Base-by-base conservation (phyloP, 2,888 invertebrate genomes). In the Diarsia dahlii region DNA sequence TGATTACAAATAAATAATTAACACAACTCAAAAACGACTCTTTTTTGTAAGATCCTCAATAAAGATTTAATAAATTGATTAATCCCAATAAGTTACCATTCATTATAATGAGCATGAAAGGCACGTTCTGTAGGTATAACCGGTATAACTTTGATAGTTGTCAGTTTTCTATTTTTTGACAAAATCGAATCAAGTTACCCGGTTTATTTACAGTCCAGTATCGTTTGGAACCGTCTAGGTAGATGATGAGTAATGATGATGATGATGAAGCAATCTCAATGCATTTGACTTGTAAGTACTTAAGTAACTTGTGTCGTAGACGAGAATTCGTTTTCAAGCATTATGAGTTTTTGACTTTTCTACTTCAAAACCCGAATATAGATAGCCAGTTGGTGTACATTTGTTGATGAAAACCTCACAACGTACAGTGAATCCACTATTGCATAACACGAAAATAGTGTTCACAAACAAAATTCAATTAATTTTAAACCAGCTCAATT, bases 401-500 rank as follows among this genome's bases (percentile, higher is more conserved):
- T 0, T 63, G n/a, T 39, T 39, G 18, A 62, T 52, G 28, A 74
- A 9, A n/a, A 73, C 20, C 34, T 52, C 18, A 45, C n/a, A 13
- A 34, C 39, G 5, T 8, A 39, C 13, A 34, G 3, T 28, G 18
- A 20, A 6, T 20, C 13, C 15, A 46, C 12, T 45, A 75, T 50
- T 13, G 2, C 18, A 50, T 46, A 20, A 46, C 34, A 67, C n/a
- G 18, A 71, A 71, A 69, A 52, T 66, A 70, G 45, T 46, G 54
- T 68, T 48, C 56, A 70, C 15, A 72, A 73, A 73, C 76, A 77
- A 34, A 75, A 63, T 58, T 67, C 46, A 67, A 78, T 75, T 52
- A 75, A 85, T 74, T 83, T 73, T 75, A 71, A 66, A 67, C 65
- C 77, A 69, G 62, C 28, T 67, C 81, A 84, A 84, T 87, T 86